Evolutionary conservation across 2,888 invertebrate genomes (phyloP).

Genomic region (Congeria kusceri): DNA sequence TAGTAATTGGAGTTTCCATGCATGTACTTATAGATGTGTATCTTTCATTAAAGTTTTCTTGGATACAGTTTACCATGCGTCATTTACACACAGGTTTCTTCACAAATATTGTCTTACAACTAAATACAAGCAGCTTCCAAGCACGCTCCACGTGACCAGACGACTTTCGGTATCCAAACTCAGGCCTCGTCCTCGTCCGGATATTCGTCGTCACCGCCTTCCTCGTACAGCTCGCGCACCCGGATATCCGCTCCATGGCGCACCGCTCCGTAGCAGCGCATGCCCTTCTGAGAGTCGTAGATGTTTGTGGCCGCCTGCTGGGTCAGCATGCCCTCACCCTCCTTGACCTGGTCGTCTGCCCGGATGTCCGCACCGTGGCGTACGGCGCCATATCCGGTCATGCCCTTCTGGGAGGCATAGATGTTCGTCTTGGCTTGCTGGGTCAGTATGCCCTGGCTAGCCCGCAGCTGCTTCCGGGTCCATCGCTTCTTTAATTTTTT

Average conservation of each 20-base stretch:
- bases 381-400: conserved; percentile 78
- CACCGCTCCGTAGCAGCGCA: conserved; percentile 39
- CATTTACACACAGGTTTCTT: too few species aligned
- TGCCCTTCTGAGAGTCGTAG: conserved; percentile 81
- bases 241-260: conserved; percentile 82
- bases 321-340: conserved; percentile 77
- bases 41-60: too few species aligned
- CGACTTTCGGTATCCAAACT: too few species aligned
- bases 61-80: too few species aligned
- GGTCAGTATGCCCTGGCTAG: conserved; percentile 54
- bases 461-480: conserved; percentile 56
- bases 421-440: conserved; percentile 83
- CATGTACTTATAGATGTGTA: too few species aligned
- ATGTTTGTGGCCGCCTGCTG: conserved; percentile 84
- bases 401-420: conserved; percentile 82
- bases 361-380: conserved; percentile 83
- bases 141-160: too few species aligned
- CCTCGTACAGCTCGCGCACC: conserved; percentile 77
- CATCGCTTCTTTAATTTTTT: conserved; percentile 40
- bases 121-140: too few species aligned
- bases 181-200: conserved; percentile 44
- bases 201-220: conserved; percentile 69
- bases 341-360: conserved; percentile 78
- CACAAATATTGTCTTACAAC: too few species aligned
- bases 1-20: too few species aligned